Conservation (phyloP, 2,113 vertebrate species). For the Anhinga anhinga region DNA sequence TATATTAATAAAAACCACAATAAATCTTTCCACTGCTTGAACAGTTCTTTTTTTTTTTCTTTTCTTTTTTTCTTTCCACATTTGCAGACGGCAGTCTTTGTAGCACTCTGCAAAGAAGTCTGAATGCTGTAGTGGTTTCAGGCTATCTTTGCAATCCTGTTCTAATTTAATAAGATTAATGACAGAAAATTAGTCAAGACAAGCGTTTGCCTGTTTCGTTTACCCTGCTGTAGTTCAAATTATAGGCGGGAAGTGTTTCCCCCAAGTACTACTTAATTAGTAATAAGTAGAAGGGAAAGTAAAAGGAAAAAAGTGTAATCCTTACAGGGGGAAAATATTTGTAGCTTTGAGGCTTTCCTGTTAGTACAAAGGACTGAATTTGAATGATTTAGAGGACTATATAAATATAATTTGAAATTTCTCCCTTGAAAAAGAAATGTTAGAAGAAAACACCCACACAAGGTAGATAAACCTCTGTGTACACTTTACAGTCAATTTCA, state of each 20-base stretch:
- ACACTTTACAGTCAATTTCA: neutral
- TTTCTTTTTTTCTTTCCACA: neutral
- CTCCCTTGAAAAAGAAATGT: neutral
- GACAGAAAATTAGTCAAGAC: slow-evolving; percentile 76
- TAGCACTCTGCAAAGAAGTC: slow-evolving; percentile 19
- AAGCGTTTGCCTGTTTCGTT: slow-evolving; percentile 65
- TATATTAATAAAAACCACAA: slow-evolving; percentile 13
- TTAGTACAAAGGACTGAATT: slow-evolving; percentile 38
- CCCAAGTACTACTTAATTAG: slow-evolving; percentile 66
- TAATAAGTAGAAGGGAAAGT: slow-evolving; percentile 54
- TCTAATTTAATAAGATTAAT: slow-evolving; percentile 73
- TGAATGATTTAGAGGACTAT: slow-evolving; percentile 38
- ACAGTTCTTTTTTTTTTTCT: neutral
- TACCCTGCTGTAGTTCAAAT: slow-evolving; percentile 56
- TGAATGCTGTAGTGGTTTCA: slow-evolving; percentile 32
- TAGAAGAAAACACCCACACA: neutral
- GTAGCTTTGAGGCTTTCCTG: slow-evolving; percentile 63
- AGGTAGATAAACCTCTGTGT: neutral
- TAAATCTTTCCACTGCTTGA: slow-evolving; percentile 39
- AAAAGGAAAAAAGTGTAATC: slow-evolving; percentile 7
- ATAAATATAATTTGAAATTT: slow-evolving; percentile 8
- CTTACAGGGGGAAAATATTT: slow-evolving; percentile 49
- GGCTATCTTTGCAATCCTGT: slow-evolving; percentile 62
- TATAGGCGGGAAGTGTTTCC: slow-evolving; percentile 57
- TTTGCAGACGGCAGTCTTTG: neutral